These are phyloP conservation scores for Allygus modestus DNA, from an alignment of 2,888 invertebrate genomes.

Conservation along the genomic window DNA sequence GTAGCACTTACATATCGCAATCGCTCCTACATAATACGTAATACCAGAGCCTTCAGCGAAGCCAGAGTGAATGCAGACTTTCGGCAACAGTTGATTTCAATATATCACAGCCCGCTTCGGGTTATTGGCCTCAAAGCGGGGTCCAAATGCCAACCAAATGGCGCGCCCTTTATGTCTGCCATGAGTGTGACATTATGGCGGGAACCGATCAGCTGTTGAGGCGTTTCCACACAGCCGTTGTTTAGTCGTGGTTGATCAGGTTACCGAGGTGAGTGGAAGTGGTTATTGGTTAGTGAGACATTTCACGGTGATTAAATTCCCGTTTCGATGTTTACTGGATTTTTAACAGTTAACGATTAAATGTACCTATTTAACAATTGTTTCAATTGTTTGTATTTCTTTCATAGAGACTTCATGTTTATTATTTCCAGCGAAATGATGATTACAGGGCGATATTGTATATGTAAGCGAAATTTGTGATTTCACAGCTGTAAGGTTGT, in stretches of 20 bases:
- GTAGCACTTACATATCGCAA: too few relatives aligned
- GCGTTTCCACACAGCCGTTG: neutral
- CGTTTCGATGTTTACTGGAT: neutral
- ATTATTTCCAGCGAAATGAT: too few relatives aligned
- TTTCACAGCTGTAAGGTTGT: too few relatives aligned
- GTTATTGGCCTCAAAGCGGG: neutral
- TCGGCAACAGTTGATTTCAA: conserved; percentile 43
- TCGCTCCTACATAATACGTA: too few relatives aligned
- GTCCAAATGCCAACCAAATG: conserved; percentile 45
- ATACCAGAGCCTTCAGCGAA: too few relatives aligned
- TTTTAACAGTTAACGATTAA: too few relatives aligned
- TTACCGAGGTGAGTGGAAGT: neutral
- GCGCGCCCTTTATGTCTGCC: conserved; percentile 48
- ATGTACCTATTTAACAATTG: too few relatives aligned
- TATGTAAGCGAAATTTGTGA: too few relatives aligned
- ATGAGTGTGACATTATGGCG: conserved; percentile 51
- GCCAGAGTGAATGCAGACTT: neutral
- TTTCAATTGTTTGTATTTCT: too few relatives aligned
- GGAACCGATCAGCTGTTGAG: conserved; percentile 29
- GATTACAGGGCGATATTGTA: too few relatives aligned
- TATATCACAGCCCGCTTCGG: conserved; percentile 26
- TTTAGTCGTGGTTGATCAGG: neutral
- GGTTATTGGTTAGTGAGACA: neutral
- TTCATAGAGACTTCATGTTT: too few relatives aligned
- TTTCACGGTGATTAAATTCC: too few relatives aligned